A percentile compares a stretch with the other conserved stretches of the same genome.
Evolutionary conservation across 2,113 vertebrate species (phyloP).

Genomic region (Mugil cephalus): DNA sequence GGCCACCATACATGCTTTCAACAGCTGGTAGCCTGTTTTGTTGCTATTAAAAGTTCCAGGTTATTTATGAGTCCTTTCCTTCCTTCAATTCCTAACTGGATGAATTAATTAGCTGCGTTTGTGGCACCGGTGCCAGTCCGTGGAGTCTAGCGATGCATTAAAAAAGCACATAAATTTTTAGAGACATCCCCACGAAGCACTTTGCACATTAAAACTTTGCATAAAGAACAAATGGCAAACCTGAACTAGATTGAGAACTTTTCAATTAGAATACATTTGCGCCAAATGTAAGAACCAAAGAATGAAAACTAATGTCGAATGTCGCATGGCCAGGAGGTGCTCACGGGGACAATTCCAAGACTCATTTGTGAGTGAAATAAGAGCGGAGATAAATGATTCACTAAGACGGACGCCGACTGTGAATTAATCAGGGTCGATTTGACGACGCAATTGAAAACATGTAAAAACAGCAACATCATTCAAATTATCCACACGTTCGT

Average conservation of each 20-base stretch:
- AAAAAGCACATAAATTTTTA: neutral
- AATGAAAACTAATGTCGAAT: conserved; percentile 47
- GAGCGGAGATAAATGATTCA: conserved; percentile 54
- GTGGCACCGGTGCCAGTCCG: neutral
- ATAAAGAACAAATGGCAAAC: neutral
- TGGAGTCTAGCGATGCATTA: conserved; percentile 4
- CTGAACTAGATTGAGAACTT: neutral
- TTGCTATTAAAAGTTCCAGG: neutral
- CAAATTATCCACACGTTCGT: conserved; percentile 20
- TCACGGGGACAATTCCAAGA: conserved; percentile 22
- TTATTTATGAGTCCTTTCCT: neutral
- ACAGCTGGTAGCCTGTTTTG: neutral
- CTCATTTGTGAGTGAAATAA: conserved; percentile 45
- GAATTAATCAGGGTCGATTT: conserved; percentile 59
- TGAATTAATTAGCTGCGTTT: neutral
- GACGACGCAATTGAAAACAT: conserved; percentile 50
- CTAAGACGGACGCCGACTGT: conserved; percentile 35
- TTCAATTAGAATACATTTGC: neutral
- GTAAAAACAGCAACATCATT: conserved; percentile 53
- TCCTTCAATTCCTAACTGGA: neutral
- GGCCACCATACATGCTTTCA: neutral
- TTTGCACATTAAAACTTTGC: neutral
- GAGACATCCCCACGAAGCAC: neutral
- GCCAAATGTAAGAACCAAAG: conserved; percentile 7
- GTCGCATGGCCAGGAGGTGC: conserved; percentile 22